Conservation (phyloP, 2,888 invertebrate species). For the Aspidiotus destructor region DNA sequence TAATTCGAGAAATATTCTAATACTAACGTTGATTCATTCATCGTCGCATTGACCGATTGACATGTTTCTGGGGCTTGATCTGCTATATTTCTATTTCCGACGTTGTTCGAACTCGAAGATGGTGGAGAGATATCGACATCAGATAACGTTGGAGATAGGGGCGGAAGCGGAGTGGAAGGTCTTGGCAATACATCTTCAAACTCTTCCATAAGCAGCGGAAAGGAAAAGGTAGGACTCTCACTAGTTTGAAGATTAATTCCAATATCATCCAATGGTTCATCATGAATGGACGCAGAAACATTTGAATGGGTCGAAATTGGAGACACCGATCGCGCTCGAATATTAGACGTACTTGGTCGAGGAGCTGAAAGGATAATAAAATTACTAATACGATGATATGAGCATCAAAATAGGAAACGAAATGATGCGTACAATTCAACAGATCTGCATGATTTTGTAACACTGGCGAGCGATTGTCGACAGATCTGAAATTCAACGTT, state of each 20-base stretch:
- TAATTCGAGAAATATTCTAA: not conserved
- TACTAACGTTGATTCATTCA: not conserved
- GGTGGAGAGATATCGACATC: conserved; percentile 12
- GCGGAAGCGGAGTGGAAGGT: conserved; percentile 21
- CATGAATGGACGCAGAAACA: conserved; percentile 16
- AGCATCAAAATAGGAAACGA: too few species aligned
- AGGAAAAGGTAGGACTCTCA: not conserved
- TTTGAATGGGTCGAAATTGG: conserved; percentile 5
- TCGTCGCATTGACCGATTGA: not conserved
- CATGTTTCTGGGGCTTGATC: not conserved
- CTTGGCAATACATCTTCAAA: not conserved
- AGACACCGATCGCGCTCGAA: conserved; percentile 14
- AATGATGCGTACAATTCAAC: too few species aligned
- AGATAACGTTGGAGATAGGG: not conserved
- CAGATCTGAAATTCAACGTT: too few species aligned
- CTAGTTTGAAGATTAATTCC: not conserved
- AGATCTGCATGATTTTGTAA: too few species aligned
- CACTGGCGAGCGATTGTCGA: too few species aligned
- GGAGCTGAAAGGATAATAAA: too few species aligned
- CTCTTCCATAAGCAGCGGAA: conserved; percentile 1
- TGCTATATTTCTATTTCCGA: not conserved
- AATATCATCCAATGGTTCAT: conserved; percentile 17
- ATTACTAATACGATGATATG: too few species aligned
- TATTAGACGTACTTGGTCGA: not conserved
- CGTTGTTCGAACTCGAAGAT: not conserved